Evolutionary conservation across 2,888 invertebrate genomes (phyloP).

Genomic region (Caenorhabditis japonica): DNA sequence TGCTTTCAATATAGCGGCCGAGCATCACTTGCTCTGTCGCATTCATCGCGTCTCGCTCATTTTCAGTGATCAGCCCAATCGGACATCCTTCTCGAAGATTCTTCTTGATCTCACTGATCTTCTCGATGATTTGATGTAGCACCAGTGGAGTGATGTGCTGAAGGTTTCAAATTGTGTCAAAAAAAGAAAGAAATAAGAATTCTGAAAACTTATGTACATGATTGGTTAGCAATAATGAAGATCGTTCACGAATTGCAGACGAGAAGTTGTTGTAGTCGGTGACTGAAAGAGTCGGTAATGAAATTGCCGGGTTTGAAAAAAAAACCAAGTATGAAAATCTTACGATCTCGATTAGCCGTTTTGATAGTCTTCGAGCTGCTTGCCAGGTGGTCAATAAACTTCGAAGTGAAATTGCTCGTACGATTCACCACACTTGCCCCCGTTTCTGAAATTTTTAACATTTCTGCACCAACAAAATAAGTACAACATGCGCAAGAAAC

Average conservation of each 20-base stretch:
- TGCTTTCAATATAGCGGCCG: constrained; percentile 10
- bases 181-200: too few species aligned
- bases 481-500: too few species aligned
- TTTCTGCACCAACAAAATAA: too few species aligned
- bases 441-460: not conserved
- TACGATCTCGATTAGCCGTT: not conserved
- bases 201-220: constrained; percentile 8
- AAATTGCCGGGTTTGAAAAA: not conserved
- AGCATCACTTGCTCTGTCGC: constrained; percentile 1
- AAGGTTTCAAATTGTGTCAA: too few species aligned
- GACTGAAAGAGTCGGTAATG: constrained; percentile 22
- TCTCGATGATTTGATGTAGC: constrained; percentile 8
- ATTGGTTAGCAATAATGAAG: not conserved
- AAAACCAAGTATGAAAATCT: not conserved
- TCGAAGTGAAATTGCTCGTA: not conserved
- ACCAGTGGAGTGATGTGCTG: constrained; percentile 13
- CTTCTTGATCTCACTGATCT: not conserved
- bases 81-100: not conserved
- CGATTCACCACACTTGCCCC: not conserved
- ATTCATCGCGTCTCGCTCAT: constrained; percentile 6
- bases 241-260: not conserved
- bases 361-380: too few species aligned
- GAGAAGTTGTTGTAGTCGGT: constrained; percentile 9
- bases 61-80: not conserved
- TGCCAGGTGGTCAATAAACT: too few species aligned